Evolutionary conservation across 2,113 vertebrate genomes (phyloP).

Genomic region (Climacteris rufus): DNA sequence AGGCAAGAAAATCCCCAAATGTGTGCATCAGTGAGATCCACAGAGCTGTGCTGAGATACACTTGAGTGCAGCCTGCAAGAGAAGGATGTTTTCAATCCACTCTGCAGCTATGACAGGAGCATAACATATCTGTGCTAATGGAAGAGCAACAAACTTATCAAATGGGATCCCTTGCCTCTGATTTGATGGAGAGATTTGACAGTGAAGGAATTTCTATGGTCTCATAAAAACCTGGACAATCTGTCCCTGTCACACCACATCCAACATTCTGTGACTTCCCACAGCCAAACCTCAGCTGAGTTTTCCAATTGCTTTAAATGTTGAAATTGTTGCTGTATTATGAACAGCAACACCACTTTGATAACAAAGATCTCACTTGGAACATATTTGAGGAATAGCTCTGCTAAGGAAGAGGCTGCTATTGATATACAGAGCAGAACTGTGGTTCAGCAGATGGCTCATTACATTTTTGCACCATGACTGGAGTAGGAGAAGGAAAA

Average conservation of each 20-base stretch:
- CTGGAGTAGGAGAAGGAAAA: not conserved
- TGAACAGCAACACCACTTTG: not conserved
- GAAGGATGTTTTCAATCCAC: not conserved
- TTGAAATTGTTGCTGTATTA: not conserved
- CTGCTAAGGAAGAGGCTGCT: not conserved
- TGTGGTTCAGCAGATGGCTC: constrained; percentile 43
- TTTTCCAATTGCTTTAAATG: not conserved
- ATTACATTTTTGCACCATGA: constrained; percentile 25
- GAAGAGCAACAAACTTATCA: not conserved
- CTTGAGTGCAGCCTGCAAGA: not conserved
- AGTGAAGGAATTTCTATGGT: not conserved
- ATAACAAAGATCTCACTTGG: not conserved
- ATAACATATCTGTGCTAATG: not conserved
- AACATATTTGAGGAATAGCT: not conserved
- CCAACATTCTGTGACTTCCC: not conserved
- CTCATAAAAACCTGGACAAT: not conserved
- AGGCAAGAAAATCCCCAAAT: not conserved
- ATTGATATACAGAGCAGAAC: constrained; percentile 10
- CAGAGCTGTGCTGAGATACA: not conserved
- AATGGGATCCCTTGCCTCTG: not conserved
- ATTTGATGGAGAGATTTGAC: not conserved
- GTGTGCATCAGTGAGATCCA: not conserved
- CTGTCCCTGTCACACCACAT: not conserved
- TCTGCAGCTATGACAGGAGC: not conserved
- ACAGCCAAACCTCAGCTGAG: not conserved